Conservation (phyloP, 2,113 vertebrate genomes). For the Lethenteron camtschaticum region DNA sequence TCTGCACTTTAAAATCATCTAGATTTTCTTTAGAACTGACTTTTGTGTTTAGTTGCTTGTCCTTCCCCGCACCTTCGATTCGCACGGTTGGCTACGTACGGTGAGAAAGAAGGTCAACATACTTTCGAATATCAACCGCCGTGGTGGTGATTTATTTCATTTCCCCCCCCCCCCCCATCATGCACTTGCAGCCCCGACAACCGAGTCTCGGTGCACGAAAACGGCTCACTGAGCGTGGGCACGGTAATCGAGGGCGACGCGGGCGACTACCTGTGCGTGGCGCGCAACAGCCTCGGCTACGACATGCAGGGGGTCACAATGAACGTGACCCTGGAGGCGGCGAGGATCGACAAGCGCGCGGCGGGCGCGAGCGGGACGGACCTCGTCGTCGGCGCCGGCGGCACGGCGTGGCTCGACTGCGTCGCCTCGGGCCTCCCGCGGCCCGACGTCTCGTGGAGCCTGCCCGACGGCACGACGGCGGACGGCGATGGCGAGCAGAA, state of each 20-base stretch:
- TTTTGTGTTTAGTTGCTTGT: too few relatives aligned
- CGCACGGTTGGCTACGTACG: too few relatives aligned
- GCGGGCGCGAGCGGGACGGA: constrained; percentile 14
- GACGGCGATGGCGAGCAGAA: neutral
- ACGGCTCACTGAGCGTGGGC: constrained; percentile 43
- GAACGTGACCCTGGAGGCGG: constrained; percentile 44
- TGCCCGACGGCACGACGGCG: constrained; percentile 65
- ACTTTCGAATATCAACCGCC: too few relatives aligned
- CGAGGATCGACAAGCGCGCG: constrained; percentile 47
- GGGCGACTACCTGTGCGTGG: constrained; percentile 62
- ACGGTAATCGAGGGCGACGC: constrained; percentile 46
- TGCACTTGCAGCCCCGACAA: constrained; percentile 29
- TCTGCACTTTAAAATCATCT: too few relatives aligned
- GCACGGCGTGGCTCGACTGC: constrained; percentile 56
- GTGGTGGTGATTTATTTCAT: too few relatives aligned
- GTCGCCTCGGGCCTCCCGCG: constrained; percentile 58
- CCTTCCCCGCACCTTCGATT: too few relatives aligned
- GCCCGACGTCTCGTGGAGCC: constrained; percentile 59
- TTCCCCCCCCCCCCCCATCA: too few relatives aligned
- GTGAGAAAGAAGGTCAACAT: too few relatives aligned
- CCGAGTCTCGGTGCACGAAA: constrained; percentile 41
- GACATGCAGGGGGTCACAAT: constrained; percentile 42
- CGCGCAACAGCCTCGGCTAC: constrained; percentile 53
- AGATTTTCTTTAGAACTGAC: too few relatives aligned
- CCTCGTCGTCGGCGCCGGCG: constrained; percentile 39